Conservation (phyloP, 2,888 invertebrate species). For the Pyrrhosoma nymphula region DNA sequence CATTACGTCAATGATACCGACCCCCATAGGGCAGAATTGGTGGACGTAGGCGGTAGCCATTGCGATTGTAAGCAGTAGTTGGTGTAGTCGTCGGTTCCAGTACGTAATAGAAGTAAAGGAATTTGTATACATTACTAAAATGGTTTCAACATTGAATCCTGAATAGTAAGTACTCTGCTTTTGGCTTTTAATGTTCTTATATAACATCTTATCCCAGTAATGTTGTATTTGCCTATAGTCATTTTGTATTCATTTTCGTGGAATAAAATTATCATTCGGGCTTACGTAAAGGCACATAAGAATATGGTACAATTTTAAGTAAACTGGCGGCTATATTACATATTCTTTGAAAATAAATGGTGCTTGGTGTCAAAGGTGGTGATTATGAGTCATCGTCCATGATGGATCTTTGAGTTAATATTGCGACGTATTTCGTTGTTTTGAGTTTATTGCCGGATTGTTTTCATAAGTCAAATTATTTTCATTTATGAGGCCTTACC, state of each 20-base stretch:
- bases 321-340: not conserved
- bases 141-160: slow-evolving; percentile 84
- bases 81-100: slow-evolving; percentile 47
- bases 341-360: not conserved
- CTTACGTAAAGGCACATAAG: not conserved
- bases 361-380: not conserved
- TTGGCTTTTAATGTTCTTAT: not conserved
- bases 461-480: not conserved
- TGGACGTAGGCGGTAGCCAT: slow-evolving; percentile 71
- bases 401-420: slow-evolving; percentile 38
- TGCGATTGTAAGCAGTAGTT: slow-evolving; percentile 68
- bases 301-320: not conserved
- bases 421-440: slow-evolving; percentile 40
- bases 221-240: not conserved
- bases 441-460: not conserved
- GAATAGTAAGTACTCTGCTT: slow-evolving; percentile 87
- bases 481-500: not conserved
- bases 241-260: not conserved
- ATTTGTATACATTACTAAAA: slow-evolving; percentile 49
- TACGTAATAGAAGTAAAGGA: slow-evolving; percentile 41
- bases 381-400: slow-evolving; percentile 63
- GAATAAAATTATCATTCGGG: not conserved
- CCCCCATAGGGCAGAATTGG: slow-evolving; percentile 72
- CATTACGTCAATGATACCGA: slow-evolving; percentile 76
- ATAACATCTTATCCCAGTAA: not conserved